Evolutionary conservation across 2,888 invertebrate genomes (phyloP).

Genomic region (Lycophotia porphyrea): DNA sequence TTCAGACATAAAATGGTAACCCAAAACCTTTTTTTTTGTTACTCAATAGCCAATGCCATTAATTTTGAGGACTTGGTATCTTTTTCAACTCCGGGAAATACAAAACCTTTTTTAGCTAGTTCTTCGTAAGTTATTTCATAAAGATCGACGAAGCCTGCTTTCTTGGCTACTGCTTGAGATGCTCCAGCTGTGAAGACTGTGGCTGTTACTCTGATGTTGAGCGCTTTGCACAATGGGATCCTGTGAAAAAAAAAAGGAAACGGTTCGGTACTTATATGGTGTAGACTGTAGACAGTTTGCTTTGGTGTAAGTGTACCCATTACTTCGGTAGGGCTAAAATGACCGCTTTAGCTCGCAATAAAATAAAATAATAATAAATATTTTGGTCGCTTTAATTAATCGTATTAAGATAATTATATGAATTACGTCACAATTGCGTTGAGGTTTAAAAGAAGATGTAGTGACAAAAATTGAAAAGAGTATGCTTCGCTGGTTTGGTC

Average conservation of each 20-base stretch:
- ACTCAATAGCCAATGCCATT: slow-evolving; percentile 82
- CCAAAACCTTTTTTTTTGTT: slow-evolving; percentile 34
- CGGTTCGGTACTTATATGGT: not conserved
- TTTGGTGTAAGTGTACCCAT: too few species aligned
- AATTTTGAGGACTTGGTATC: slow-evolving; percentile 85
- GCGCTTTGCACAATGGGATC: slow-evolving; percentile 86
- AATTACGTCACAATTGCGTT: too few species aligned
- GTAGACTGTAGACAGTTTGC: too few species aligned
- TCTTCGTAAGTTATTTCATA: slow-evolving; percentile 86
- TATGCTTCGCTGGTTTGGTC: too few species aligned
- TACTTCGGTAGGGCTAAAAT: too few species aligned
- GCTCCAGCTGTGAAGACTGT: slow-evolving; percentile 89
- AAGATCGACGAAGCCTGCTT: slow-evolving; percentile 85
- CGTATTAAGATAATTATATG: too few species aligned
- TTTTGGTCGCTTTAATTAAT: too few species aligned
- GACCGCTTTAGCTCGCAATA: too few species aligned
- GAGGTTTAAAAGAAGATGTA: too few species aligned
- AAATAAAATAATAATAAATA: too few species aligned
- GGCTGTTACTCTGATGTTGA: slow-evolving; percentile 85
- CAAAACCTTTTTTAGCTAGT: slow-evolving; percentile 81
- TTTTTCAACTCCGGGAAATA: slow-evolving; percentile 82
- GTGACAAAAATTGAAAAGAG: too few species aligned
- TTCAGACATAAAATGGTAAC: slow-evolving; percentile 8
- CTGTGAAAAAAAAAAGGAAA: slow-evolving; percentile 70
- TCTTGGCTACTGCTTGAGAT: slow-evolving; percentile 88